These are phyloP conservation scores for Toxostoma redivivum DNA, from an alignment of 2,113 vertebrate genomes.

Conservation along the genomic window DNA sequence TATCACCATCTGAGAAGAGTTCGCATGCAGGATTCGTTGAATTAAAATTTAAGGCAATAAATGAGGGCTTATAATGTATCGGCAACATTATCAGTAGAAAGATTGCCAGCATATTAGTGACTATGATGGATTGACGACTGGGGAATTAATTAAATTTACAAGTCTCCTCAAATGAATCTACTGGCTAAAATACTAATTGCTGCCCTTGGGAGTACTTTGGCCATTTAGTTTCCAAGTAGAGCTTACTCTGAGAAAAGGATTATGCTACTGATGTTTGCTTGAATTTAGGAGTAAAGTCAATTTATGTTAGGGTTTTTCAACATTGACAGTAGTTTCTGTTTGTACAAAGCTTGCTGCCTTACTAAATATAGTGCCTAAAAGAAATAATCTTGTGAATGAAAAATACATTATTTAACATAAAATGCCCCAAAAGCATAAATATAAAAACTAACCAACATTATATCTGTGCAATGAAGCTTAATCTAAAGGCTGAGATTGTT, in stretches of 20 bases:
- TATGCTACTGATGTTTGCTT: background rate
- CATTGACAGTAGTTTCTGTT: background rate
- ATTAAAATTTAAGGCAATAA: constrained; percentile 51
- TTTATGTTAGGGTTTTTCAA: background rate
- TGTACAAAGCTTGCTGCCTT: background rate
- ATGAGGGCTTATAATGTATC: constrained; percentile 25
- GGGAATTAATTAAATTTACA: constrained; percentile 52
- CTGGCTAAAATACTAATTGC: constrained; percentile 41
- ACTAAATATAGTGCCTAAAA: background rate
- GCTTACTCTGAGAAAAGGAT: background rate
- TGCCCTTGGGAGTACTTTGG: constrained; percentile 29
- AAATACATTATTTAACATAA: background rate
- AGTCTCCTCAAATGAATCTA: background rate
- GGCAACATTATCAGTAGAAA: constrained; percentile 27
- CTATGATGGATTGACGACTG: constrained; percentile 8
- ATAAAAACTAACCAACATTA: background rate
- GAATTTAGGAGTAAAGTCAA: background rate
- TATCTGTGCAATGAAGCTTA: background rate
- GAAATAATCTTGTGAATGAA: background rate
- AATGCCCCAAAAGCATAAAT: background rate
- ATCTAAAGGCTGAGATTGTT: background rate
- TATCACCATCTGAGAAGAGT: background rate
- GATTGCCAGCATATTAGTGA: constrained; percentile 28
- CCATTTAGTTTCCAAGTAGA: constrained; percentile 38
- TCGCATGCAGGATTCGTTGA: background rate